phyloP scores from a whole-genome alignment of 2,888 invertebrate species.

The Acleris laterana region DNA sequence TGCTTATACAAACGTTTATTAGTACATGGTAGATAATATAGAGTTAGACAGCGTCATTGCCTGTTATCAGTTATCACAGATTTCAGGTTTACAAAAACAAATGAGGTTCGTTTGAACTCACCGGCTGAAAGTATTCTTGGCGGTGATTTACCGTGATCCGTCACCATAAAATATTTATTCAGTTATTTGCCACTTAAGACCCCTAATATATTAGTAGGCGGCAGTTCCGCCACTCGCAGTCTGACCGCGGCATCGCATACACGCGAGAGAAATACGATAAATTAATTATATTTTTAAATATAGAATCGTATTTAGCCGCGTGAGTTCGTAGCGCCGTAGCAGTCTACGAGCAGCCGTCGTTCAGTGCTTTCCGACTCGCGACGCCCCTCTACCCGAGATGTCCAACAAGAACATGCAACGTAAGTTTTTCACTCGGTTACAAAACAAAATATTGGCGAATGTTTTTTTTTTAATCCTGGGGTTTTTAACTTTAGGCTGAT shows the following conservation, averaged over 20 bases:
- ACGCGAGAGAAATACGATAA: constrained; percentile 17
- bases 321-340: constrained; percentile 18
- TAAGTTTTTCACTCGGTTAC: constrained; percentile 22
- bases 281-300: constrained; percentile 20
- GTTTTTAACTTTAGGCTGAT: neutral
- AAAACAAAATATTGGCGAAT: constrained; percentile 1
- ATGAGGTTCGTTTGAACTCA: too few relatives aligned
- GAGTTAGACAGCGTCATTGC: neutral
- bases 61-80: too few relatives aligned
- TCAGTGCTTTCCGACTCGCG: constrained; percentile 20
- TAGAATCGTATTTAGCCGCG: constrained; percentile 12
- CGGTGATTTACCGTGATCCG: constrained; percentile 28
- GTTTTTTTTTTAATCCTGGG: neutral
- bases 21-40: too few relatives aligned
- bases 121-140: neutral
- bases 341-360: constrained; percentile 23
- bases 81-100: too few relatives aligned
- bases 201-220: constrained; percentile 24
- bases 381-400: constrained; percentile 25
- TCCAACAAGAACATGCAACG: constrained; percentile 34
- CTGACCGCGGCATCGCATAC: constrained; percentile 14
- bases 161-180: constrained; percentile 33
- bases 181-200: constrained; percentile 30
- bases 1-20: too few relatives aligned
- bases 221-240: constrained; percentile 28